A percentile compares a stretch with the other conserved stretches of the same genome.
Evolutionary conservation across 2,797 vertebrate genomes (phyloP).

Genomic region (Myotis daubentonii): DNA sequence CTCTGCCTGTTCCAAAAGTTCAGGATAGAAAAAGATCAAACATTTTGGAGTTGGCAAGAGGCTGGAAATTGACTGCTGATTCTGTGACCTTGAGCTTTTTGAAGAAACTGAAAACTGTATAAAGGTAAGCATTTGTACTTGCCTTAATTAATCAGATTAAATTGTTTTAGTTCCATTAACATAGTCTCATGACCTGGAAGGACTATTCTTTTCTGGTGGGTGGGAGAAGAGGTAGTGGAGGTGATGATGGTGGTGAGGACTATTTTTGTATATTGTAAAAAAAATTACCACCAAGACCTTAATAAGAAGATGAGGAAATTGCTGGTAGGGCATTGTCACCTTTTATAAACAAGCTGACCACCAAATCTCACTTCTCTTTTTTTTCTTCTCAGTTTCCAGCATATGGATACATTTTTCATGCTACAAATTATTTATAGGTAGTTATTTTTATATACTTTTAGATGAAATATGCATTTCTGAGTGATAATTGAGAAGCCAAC

Average conservation of each 20-base stretch:
- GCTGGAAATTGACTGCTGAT: constrained; percentile 1
- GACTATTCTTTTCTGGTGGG: background rate
- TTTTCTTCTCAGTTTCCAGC: background rate
- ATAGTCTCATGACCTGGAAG: background rate
- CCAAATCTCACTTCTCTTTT: background rate
- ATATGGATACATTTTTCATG: constrained; percentile 36
- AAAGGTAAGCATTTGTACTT: constrained; percentile 50
- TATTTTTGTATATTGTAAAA: background rate
- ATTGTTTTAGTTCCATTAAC: constrained; percentile 7
- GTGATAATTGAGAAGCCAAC: constrained; percentile 24
- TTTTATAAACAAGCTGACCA: constrained; percentile 11
- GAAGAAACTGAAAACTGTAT: constrained; percentile 21
- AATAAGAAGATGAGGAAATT: constrained; percentile 33
- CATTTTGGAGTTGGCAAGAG: constrained; percentile 37
- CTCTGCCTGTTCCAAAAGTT: constrained; percentile 18
- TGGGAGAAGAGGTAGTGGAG: too few species aligned
- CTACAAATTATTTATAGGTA: background rate
- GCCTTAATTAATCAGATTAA: constrained; percentile 39
- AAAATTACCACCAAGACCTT: background rate
- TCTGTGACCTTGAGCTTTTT: constrained; percentile 49
- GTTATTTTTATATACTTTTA: constrained; percentile 43
- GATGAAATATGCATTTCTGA: constrained; percentile 38
- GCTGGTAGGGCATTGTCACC: background rate
- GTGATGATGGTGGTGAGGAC: background rate
- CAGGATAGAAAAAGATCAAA: background rate